Conservation (phyloP, 2,113 vertebrate genomes). For the Toxotes chatareus region DNA sequence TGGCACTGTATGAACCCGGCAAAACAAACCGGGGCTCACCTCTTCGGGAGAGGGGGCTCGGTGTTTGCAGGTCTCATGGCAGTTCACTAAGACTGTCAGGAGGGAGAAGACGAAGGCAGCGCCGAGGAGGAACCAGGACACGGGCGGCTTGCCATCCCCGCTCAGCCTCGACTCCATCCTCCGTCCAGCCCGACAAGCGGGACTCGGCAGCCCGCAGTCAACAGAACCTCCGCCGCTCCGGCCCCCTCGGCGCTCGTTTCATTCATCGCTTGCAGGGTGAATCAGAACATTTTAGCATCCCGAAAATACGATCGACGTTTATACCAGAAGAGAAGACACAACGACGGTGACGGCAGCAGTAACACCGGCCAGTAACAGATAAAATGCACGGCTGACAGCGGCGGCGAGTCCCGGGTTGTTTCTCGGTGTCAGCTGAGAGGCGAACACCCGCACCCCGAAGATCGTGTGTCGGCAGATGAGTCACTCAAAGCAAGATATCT, state of each 20-base stretch:
- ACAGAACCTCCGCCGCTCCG: slow-evolving; percentile 61
- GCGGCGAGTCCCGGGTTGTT: slow-evolving; percentile 20
- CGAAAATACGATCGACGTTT: neutral
- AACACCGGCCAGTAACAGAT: slow-evolving; percentile 17
- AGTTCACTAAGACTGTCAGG: slow-evolving; percentile 60
- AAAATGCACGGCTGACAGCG: slow-evolving; percentile 4
- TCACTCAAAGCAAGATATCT: neutral
- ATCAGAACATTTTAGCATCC: slow-evolving; percentile 57
- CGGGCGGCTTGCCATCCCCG: slow-evolving; percentile 65
- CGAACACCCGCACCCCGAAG: neutral
- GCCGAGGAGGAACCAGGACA: slow-evolving; percentile 59
- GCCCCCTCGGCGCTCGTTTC: slow-evolving; percentile 39
- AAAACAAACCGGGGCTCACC: slow-evolving; percentile 59
- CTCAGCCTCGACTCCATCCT: slow-evolving; percentile 80
- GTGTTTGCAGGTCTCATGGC: slow-evolving; percentile 80
- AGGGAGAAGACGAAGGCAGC: slow-evolving; percentile 52
- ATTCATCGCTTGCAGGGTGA: slow-evolving; percentile 69
- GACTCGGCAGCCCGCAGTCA: slow-evolving; percentile 65
- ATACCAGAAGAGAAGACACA: neutral
- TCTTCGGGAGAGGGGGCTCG: slow-evolving; percentile 71
- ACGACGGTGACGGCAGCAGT: neutral
- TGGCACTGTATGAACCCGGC: neutral
- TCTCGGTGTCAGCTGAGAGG: slow-evolving; percentile 45
- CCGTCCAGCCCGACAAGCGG: slow-evolving; percentile 38
- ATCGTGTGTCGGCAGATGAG: neutral